Evolutionary conservation across 2,888 invertebrate genomes (phyloP), one percentile per base, ranked within the genome.

Genomic region (Acanthosepion pharaonis): DNA sequence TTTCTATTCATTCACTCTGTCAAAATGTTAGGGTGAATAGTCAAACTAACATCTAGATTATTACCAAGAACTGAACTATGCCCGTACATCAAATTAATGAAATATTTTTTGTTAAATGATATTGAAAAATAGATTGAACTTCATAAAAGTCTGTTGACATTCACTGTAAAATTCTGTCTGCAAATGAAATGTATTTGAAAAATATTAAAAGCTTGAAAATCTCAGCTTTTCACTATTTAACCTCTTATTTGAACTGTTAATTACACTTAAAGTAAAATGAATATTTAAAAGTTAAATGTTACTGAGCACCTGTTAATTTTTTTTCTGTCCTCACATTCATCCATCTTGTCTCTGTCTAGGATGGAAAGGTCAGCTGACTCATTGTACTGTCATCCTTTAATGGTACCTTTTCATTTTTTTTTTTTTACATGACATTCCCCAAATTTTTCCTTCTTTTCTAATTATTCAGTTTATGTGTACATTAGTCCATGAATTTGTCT

Each of bases 321-420:
- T 11, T 15, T n/a, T 78, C n/a, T n/a, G 15, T n/a, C 78, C 15
- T 11, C 78, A n/a, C n/a, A 18, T n/a, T 78, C 78, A 78, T 8
- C 78, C 78, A 23, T n/a, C 11, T 25, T 78, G n/a, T 78, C 78
- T 33, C 11, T 78, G 9, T 78, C 78, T 78, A 18, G n/a, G n/a
- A 78, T 78, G 78, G 78, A 33, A 78, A 78, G 78, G 78, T 78
- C 78, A 78, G n/a, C 78, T 78, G 78, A 78, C 78, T 78, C 78
- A 78, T 23, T 78, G 78, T n/a, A 78, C 20, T 59, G 78, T 78
- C 78, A 78, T n/a, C 33, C 20, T 78, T 78, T 78, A n/a, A n/a
- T 78, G n/a, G 8, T 78, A 78, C 78, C 78, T 78, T 78, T 78
- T 78, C 33, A n/a, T 33, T 78, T n/a, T 78, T 33, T 78, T n/a